Evolutionary conservation across 2,888 invertebrate species (phyloP), one percentile per base, ranked within the genome.

Genomic region (Drosophila melanosoma): DNA sequence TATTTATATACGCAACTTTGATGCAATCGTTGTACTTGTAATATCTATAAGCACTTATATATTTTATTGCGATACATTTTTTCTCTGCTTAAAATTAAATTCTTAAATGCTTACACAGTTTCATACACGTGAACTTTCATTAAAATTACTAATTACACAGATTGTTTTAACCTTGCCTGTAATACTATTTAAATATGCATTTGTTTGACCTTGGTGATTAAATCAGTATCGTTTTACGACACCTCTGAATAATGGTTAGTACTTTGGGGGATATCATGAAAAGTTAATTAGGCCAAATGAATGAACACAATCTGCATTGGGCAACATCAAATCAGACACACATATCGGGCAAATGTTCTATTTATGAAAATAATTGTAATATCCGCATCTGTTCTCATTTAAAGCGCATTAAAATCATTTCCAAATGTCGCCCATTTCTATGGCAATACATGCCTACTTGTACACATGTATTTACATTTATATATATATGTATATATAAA

Each of bases 331-430:
- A 66, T 53, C 66, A 12, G 52, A 51, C 33, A 52, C 11, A 17
- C 45, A 48, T 49, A 49, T 40, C 38, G 42, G 36, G 5, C n/a
- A 58, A 49, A 58, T 53, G 49, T 54, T 63, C 29, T 66, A 61
- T 45, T 59, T 49, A 58, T 51, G 49, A 53, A 45, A 57, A 66
- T 63, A 33, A 33, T 29, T 42, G 12, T 49, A 35, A 67, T 56
- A 45, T 40, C 20, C 17, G 36, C 67, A 64, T 58, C 26, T 70
- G 52, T 61, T 40, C 23, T 54, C 75, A 75, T 81, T 81, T 63
- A 77, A 79, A 68, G 51, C 40, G 29, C 64, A 77, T 68, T 72
- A 64, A 23, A 56, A 53, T 33, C 29, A 51, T 66, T 42, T 54
- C 53, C 15, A 11, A 58, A 58, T 56, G 40, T 17, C 52, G 51